Base-by-base conservation (phyloP, 2,797 vertebrate species). In the Chanos chanos region DNA sequence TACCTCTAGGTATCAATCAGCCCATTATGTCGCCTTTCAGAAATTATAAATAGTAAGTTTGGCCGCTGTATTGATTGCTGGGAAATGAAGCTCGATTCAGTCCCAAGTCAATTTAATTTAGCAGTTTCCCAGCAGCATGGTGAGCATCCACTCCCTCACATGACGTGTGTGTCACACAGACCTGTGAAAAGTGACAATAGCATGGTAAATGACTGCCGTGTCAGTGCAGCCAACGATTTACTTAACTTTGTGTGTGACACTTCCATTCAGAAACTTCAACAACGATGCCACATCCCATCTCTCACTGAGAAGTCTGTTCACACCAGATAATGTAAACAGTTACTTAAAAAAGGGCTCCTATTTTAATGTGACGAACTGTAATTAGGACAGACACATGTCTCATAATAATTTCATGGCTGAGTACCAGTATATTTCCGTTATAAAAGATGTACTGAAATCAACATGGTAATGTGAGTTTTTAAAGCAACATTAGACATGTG, bases 1-100 rank as follows among this genome's bases (percentile, higher is more conserved):
- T 67, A 81, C 85, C 85, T 82, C 55, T n/a, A 41, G 86, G 83
- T 81, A 74, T 77, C 77, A 77, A 78, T 82, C 72, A 80, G 77
- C 82, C 87, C 80, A 86, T 85, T 84, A 87, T 85, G 79, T 78
- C 70, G 66, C 71, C 80, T 80, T 81, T 49, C 63, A 81, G 78
- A 81, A 87, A 86, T 81, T 77, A 85, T 84, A 85, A 86, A 86
- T 85, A 83, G 83, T 76, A 81, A 71, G 81, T 73, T 83, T 84
- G 77, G 64, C n/a, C 74, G 66, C 49, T 65, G 45, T 86, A 90
- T 89, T 84, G 86, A 88, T 88, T 80, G 71, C 77, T 82, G 76
- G 78, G 68, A 84, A 80, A 84, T 83, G 64, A 80, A 79, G 76
- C 85, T 81, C 71, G 81, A 65, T 83, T 71, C 72, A 74, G 71